Conservation (phyloP, 2,113 vertebrate genomes). For the Marmota flaviventris region DNA sequence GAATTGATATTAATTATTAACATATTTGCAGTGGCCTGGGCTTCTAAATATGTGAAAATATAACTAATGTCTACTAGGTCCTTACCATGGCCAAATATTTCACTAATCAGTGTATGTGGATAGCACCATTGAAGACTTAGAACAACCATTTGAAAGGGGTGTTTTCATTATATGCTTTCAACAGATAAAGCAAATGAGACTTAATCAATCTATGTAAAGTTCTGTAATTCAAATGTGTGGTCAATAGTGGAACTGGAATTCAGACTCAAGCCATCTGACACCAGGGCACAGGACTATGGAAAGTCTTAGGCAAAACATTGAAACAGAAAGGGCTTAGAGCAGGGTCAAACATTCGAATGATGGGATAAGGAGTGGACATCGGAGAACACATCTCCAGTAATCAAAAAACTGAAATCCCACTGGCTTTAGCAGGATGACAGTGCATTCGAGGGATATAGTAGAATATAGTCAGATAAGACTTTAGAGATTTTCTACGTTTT, state of each 20-base stretch:
- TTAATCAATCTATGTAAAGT: background rate
- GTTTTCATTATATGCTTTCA: background rate
- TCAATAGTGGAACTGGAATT: background rate
- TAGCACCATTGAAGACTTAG: constrained; percentile 19
- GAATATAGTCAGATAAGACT: background rate
- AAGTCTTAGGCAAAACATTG: background rate
- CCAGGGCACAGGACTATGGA: background rate
- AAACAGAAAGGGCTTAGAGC: background rate
- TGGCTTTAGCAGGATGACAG: background rate
- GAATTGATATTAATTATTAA: too few relatives aligned
- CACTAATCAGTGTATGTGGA: background rate
- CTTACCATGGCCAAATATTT: background rate
- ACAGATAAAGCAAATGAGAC: background rate
- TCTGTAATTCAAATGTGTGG: background rate
- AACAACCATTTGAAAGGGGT: background rate
- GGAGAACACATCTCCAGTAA: background rate
- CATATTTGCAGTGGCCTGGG: too few relatives aligned
- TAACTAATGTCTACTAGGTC: background rate
- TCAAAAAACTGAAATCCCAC: background rate
- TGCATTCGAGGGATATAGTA: background rate
- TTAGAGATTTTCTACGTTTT: too few relatives aligned
- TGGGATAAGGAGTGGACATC: background rate
- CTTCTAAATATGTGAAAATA: background rate
- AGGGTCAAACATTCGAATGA: background rate
- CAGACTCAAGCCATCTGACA: background rate